Evolutionary conservation across 37 sponge, comb jelly and placozoan species (phyloP), one percentile per base, ranked within the genome.

Genomic region (Crambe crambe): DNA sequence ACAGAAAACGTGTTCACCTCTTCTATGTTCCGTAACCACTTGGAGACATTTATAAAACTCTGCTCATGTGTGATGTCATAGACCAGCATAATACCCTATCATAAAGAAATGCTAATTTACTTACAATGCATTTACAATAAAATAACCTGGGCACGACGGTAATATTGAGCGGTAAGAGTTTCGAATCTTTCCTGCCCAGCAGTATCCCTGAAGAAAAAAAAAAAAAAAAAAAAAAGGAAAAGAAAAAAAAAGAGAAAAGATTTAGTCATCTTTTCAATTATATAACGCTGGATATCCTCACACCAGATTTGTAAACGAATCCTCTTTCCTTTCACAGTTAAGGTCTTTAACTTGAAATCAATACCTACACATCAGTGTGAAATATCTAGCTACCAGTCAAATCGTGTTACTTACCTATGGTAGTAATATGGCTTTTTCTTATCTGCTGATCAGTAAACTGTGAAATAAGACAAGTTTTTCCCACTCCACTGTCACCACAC

Each of bases 131-230:
- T 30, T 2, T 3, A 9, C 22, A 51, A 9, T 51, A 51, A 15
- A 15, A 15, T 34, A 34, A 92, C 93, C 86, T 92, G 89, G 22
- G 94, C 94, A 43, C 88, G 72, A 23, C 94, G 63, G 73, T 94
- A 94, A 81, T 94, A 94, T 84, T 94, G 94, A 6, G 87, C 87
- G 9, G 91, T 85, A 34, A 94, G 88, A 47, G 90, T 94, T 61
- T 94, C 91, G 80, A 90, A 94, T 40, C 94, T 83, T 68, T 94
- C 94, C 91, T 94, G 94, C 2, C 94, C 94, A 0, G 94, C 94
- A 17, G 94, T 94, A 63, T 94, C 94, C 94, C 93, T 92, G 61
- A 1, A 59, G 36, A 26, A 29, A 40, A 43, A 22, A 67, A 36
- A 30, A 37, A 4, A 29, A 20, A 27, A 27, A 62, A 9, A 67